Conservation (phyloP, 1,140 invertebrate genomes). For the Eurytemora carolleeae region DNA sequence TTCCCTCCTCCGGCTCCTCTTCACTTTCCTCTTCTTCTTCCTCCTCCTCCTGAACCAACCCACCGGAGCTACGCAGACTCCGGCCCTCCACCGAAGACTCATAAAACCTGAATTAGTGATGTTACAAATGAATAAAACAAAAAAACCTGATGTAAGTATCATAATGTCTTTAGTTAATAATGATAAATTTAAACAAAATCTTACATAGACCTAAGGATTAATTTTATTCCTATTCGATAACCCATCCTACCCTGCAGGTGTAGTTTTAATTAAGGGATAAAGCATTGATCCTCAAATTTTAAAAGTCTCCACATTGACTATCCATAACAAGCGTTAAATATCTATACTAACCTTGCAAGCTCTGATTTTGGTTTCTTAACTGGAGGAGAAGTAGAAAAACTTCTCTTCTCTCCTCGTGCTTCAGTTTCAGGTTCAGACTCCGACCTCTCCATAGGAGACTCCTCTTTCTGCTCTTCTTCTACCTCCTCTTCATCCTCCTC, state of each 20-base stretch:
- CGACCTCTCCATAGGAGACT: slow-evolving; percentile 30
- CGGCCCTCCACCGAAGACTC: slow-evolving; percentile 7
- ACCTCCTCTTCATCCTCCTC: slow-evolving; percentile 24
- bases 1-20: slow-evolving; percentile 18
- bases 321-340: no score
- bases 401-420: slow-evolving; percentile 20
- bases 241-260: no score
- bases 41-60: slow-evolving; percentile 52
- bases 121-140: no score
- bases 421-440: slow-evolving; percentile 27
- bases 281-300: no score
- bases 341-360: slow-evolving; percentile 4
- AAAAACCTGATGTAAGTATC: no score
- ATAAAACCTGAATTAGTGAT: slow-evolving; percentile 7
- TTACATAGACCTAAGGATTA: no score
- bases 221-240: no score
- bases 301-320: no score
- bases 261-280: no score
- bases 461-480: slow-evolving; percentile 29
- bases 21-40: slow-evolving; percentile 19
- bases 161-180: no score
- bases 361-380: slow-evolving; percentile 14
- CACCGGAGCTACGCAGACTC: slow-evolving; percentile 15
- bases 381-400: background rate
- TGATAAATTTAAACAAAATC: no score